Conservation (phyloP, 2,113 vertebrate species). For the Solea solea region DNA sequence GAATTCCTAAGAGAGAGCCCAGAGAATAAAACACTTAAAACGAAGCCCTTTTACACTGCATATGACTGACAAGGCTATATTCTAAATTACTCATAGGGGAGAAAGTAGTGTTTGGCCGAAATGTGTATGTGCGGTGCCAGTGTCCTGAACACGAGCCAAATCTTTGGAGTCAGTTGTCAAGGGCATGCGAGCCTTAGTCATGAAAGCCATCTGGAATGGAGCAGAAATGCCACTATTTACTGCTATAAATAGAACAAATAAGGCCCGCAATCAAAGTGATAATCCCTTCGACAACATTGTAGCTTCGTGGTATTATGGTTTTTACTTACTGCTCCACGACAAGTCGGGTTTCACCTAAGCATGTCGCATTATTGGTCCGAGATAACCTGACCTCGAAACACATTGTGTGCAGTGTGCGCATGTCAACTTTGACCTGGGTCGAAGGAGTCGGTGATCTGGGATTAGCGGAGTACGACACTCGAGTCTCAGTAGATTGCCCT, state of each 20-base stretch:
- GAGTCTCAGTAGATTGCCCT: conserved; percentile 40
- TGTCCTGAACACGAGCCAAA: conserved; percentile 50
- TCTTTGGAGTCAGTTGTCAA: conserved; percentile 68
- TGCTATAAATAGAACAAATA: conserved; percentile 73
- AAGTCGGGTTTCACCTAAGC: conserved; percentile 2
- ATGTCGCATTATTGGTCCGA: conserved; percentile 21
- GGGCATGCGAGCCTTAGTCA: conserved; percentile 55
- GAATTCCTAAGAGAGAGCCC: conserved; percentile 59
- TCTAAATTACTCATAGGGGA: conserved; percentile 65
- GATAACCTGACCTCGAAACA: conserved; percentile 26
- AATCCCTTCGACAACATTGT: conserved; percentile 60
- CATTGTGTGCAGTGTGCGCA: conserved; percentile 3
- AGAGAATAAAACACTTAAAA: conserved; percentile 61
- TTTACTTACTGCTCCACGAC: conserved; percentile 34
- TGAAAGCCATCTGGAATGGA: conserved; percentile 72
- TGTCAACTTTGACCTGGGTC: conserved; percentile 61
- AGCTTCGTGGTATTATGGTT: conserved; percentile 39
- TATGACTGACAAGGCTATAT: conserved; percentile 63
- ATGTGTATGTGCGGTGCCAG: conserved; percentile 45
- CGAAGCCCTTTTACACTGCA: conserved; percentile 21
- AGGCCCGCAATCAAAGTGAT: conserved; percentile 50
- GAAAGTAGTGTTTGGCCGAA: conserved; percentile 31
- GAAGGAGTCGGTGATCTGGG: conserved; percentile 41
- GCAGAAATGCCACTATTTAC: conserved; percentile 67
- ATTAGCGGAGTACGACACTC: conserved; percentile 60